Evolutionary conservation across 2,797 vertebrate species (phyloP).

Genomic region (Brachyrhaphis roseni): DNA sequence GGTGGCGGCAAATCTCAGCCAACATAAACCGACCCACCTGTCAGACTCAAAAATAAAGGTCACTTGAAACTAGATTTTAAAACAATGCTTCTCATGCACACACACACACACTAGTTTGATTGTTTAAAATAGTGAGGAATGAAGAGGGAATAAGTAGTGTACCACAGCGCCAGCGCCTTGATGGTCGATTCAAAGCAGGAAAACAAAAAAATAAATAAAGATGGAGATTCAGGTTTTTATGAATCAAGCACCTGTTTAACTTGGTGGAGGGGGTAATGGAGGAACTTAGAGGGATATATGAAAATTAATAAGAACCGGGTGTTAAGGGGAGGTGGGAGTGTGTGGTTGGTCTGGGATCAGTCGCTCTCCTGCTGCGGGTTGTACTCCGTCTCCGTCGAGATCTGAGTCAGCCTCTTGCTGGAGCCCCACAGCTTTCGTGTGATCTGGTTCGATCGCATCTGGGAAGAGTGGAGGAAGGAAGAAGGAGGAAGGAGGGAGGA

Average conservation of each 20-base stretch:
- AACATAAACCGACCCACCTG: slow-evolving; percentile 18
- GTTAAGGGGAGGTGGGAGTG: slow-evolving; percentile 19
- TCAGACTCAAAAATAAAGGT: slow-evolving; percentile 47
- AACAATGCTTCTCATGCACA: neutral
- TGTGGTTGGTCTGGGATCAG: slow-evolving; percentile 60
- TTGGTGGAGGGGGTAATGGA: slow-evolving; percentile 7
- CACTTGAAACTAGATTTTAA: slow-evolving; percentile 55
- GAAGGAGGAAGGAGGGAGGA: slow-evolving; percentile 46
- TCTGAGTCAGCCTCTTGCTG: slow-evolving; percentile 93
- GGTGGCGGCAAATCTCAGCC: slow-evolving; percentile 33
- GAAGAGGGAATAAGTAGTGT: slow-evolving; percentile 4
- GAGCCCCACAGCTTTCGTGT: slow-evolving; percentile 97
- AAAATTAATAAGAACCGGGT: slow-evolving; percentile 38
- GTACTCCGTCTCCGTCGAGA: slow-evolving; percentile 96
- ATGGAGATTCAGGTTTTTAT: slow-evolving; percentile 13
- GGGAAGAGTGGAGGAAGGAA: slow-evolving; percentile 78
- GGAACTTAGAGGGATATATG: slow-evolving; percentile 9
- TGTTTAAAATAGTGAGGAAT: slow-evolving; percentile 6
- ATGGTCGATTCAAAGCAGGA: slow-evolving; percentile 34
- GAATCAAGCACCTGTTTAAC: slow-evolving; percentile 11
- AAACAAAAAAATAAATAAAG: slow-evolving; percentile 15
- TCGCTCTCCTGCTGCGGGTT: slow-evolving; percentile 82
- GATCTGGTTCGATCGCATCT: slow-evolving; percentile 96
- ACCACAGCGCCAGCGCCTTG: slow-evolving; percentile 70
- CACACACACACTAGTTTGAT: slow-evolving; percentile 7